Percentiles rank a stretch among this genome's conserved stretches.
phyloP scores from a whole-genome alignment of 2,888 invertebrate genomes.

The Operophtera brumata region DNA sequence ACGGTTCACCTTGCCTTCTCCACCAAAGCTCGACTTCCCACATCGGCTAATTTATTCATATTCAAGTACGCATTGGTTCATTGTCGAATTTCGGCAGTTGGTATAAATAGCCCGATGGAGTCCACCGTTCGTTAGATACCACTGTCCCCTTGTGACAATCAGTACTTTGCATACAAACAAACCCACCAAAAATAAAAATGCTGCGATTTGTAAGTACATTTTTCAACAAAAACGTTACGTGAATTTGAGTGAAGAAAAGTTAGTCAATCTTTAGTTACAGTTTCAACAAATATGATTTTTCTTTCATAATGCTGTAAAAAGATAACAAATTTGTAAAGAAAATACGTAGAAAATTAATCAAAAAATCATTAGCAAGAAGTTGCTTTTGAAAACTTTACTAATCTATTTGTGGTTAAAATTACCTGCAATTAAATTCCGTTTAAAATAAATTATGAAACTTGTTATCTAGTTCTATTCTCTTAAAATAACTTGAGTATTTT shows the following conservation, averaged over 20 bases:
- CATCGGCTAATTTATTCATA: constrained; percentile 39
- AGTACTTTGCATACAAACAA: constrained; percentile 34
- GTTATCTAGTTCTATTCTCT: too few relatives aligned
- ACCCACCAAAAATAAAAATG: constrained; percentile 52
- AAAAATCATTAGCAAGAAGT: too few relatives aligned
- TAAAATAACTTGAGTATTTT: too few relatives aligned
- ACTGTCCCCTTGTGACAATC: constrained; percentile 44
- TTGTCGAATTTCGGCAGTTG: constrained; percentile 59
- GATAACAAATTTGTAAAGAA: too few relatives aligned
- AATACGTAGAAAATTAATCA: too few relatives aligned
- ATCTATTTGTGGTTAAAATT: too few relatives aligned
- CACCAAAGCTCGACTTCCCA: constrained; percentile 42
- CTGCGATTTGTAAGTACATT: constrained; percentile 66
- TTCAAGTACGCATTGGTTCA: constrained; percentile 62
- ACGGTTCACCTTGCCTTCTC: constrained; percentile 39
- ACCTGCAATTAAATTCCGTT: too few relatives aligned
- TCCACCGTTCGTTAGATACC: constrained; percentile 59
- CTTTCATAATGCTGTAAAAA: too few relatives aligned
- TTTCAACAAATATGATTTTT: too few relatives aligned
- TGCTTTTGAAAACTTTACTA: too few relatives aligned
- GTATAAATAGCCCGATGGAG: constrained; percentile 58
- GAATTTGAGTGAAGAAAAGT: background rate
- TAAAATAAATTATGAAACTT: too few relatives aligned
- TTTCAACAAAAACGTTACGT: background rate
- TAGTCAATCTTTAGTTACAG: too few relatives aligned